phyloP scores from a whole-genome alignment of 2,888 invertebrate species.

The Apamea monoglypha region DNA sequence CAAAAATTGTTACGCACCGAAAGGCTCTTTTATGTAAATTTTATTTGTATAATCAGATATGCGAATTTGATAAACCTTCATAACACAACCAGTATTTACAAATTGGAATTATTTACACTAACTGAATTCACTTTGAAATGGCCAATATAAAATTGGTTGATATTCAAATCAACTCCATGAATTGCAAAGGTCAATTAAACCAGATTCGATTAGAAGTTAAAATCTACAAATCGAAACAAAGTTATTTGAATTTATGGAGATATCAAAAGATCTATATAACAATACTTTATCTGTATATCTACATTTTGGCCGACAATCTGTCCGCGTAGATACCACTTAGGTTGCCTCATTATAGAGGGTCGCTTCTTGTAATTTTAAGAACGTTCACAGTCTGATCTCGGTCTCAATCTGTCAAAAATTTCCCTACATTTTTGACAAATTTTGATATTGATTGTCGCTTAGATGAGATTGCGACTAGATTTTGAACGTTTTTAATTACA shows the following conservation, averaged over 20 bases:
- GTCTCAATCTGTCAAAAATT: too few relatives aligned
- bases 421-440: too few relatives aligned
- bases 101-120: conserved; percentile 45
- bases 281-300: not conserved
- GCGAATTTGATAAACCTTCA: conserved; percentile 32
- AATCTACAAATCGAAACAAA: conserved; percentile 54
- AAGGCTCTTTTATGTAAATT: conserved; percentile 43
- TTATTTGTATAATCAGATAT: conserved; percentile 44
- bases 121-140: conserved; percentile 43
- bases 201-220: conserved; percentile 67
- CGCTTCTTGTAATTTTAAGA: too few relatives aligned
- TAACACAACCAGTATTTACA: conserved; percentile 32
- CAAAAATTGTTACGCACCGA: conserved; percentile 23
- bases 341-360: not conserved
- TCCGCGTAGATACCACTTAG: not conserved
- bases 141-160: conserved; percentile 58
- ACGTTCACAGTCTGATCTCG: too few relatives aligned
- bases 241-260: conserved; percentile 43
- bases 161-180: conserved; percentile 64
- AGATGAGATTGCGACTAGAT: too few relatives aligned
- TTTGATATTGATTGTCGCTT: too few relatives aligned
- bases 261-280: conserved; percentile 9
- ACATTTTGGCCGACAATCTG: not conserved
- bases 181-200: conserved; percentile 69
- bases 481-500: too few relatives aligned